A percentile compares a stretch with the other conserved stretches of the same genome.
Evolutionary conservation across 1,140 invertebrate species (phyloP).

Genomic region (Lucilia cuprina): DNA sequence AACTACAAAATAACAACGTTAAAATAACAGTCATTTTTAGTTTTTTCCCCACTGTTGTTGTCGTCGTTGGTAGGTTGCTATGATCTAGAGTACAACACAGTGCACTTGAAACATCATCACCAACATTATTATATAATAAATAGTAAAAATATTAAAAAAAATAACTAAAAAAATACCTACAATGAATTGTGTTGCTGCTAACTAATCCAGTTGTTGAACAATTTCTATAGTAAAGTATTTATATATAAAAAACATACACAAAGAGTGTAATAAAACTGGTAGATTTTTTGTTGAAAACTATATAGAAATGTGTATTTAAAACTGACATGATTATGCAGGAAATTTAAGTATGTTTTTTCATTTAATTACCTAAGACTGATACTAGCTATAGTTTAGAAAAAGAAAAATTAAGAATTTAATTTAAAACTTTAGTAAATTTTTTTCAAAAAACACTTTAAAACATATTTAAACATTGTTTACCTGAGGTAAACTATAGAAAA

Average conservation of each 20-base stretch:
- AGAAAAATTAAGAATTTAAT: too few species aligned
- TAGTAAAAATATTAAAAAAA: neutral
- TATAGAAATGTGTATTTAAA: too few species aligned
- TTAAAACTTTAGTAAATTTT: too few species aligned
- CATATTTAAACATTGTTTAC: too few species aligned
- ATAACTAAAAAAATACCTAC: neutral
- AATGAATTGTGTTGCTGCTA: neutral
- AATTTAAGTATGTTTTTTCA: too few species aligned
- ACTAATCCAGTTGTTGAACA: conserved; percentile 2
- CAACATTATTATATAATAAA: neutral
- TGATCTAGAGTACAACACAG: neutral
- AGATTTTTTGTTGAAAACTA: neutral
- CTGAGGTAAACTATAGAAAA: too few species aligned
- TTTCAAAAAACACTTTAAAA: too few species aligned
- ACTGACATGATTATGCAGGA: too few species aligned
- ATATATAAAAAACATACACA: too few species aligned
- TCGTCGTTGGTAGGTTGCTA: neutral
- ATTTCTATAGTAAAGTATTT: neutral
- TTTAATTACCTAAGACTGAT: too few species aligned
- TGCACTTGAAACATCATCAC: conserved; percentile 10
- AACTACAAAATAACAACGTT: neutral
- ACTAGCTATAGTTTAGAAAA: too few species aligned
- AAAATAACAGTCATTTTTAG: neutral
- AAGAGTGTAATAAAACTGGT: neutral
- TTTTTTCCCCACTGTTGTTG: too few species aligned